Evolutionary conservation across 2,113 vertebrate species (phyloP).

Genomic region (Urocolius indicus): DNA sequence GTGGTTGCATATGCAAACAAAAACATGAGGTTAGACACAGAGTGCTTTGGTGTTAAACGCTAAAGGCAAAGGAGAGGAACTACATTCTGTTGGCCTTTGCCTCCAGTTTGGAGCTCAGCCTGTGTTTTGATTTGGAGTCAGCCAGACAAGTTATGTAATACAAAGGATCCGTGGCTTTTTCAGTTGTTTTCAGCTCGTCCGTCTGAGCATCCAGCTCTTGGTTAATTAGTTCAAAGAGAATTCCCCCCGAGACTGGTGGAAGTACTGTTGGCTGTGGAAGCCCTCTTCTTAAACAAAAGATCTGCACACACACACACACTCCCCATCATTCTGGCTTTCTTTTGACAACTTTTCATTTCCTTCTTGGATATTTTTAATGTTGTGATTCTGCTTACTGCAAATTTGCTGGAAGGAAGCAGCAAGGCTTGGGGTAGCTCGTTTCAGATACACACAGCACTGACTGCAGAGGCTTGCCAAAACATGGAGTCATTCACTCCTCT

Average conservation of each 20-base stretch:
- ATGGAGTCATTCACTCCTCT: neutral
- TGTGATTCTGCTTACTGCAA: neutral
- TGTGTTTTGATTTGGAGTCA: constrained; percentile 33
- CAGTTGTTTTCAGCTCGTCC: neutral
- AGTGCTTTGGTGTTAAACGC: neutral
- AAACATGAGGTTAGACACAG: neutral
- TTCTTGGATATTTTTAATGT: neutral
- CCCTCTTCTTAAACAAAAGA: neutral
- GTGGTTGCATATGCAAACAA: neutral
- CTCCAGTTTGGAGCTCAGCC: neutral
- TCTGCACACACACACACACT: fast-evolving
- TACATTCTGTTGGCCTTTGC: neutral
- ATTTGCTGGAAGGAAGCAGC: neutral
- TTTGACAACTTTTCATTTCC: neutral
- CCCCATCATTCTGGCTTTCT: neutral
- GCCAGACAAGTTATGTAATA: neutral
- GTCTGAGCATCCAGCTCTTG: neutral
- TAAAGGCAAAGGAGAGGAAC: neutral
- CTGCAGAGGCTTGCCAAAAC: neutral
- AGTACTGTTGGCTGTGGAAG: neutral
- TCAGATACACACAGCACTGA: neutral
- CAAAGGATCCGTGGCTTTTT: constrained; percentile 19
- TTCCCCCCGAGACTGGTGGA: neutral
- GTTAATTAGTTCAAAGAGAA: neutral
- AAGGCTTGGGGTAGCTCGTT: neutral